These are phyloP conservation scores for Cryptocephalus primarius DNA, from an alignment of 2,888 invertebrate genomes.

Conservation along the genomic window DNA sequence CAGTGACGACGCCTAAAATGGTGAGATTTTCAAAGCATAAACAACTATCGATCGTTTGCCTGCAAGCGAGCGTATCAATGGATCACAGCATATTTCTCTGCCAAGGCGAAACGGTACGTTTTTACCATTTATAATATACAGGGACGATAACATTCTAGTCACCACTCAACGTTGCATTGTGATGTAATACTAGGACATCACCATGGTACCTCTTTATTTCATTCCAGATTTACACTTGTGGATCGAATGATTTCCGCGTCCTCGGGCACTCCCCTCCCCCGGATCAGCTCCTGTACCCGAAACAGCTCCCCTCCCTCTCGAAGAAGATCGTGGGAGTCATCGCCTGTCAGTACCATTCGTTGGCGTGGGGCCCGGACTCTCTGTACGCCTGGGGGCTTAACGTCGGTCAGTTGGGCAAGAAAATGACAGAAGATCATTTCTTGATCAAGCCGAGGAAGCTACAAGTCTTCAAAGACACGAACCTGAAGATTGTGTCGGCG, in stretches of 20 bases:
- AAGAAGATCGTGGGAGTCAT: constrained; percentile 42
- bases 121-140: constrained; percentile 2
- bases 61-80: constrained; percentile 46
- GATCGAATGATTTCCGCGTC: constrained; percentile 55
- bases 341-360: constrained; percentile 62
- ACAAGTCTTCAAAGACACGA: constrained; percentile 24
- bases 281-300: constrained; percentile 38
- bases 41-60: constrained; percentile 28
- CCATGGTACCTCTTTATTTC: too few species aligned
- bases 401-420: constrained; percentile 70
- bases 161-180: neutral
- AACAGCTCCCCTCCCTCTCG: constrained; percentile 30
- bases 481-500: constrained; percentile 42
- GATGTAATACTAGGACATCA: neutral
- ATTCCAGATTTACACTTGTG: constrained; percentile 46
- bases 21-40: constrained; percentile 28
- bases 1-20: constrained; percentile 44
- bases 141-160: neutral
- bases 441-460: constrained; percentile 42
- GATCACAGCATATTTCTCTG: constrained; percentile 59
- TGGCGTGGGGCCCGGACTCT: constrained; percentile 49
- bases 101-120: constrained; percentile 48
- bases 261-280: constrained; percentile 48
- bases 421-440: constrained; percentile 28
- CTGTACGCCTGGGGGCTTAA: constrained; percentile 75